These are phyloP conservation scores for Drosophila melanica DNA, from an alignment of 1,140 invertebrate species.

Conservation along the genomic window DNA sequence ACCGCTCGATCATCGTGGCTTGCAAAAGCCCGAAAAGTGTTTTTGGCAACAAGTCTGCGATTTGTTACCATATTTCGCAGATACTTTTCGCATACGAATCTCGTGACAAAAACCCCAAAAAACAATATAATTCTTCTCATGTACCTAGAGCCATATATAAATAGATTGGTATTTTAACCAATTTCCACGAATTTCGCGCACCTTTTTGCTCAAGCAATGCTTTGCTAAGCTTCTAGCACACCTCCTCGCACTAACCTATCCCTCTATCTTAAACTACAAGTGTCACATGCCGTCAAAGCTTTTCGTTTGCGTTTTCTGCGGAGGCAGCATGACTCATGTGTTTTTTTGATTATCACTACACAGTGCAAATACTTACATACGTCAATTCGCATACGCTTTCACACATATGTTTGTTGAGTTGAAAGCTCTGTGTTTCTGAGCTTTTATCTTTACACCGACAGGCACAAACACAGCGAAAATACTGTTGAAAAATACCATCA, in stretches of 20 bases:
- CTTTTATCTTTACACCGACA: constrained; percentile 62
- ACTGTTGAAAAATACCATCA: constrained; percentile 32
- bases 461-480: constrained; percentile 6
- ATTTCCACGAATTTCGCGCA: constrained; percentile 66
- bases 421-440: constrained; percentile 44
- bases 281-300: constrained; percentile 62
- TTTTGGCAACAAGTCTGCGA: constrained; percentile 30
- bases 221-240: constrained; percentile 16
- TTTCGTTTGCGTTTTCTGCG: constrained; percentile 48
- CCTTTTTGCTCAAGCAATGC: constrained; percentile 17
- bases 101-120: constrained; percentile 37
- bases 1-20: constrained; percentile 41
- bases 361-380: neutral
- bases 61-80: constrained; percentile 28
- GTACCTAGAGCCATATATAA: neutral
- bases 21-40: constrained; percentile 12
- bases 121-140: neutral
- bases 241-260: constrained; percentile 38
- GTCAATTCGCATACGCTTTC: neutral
- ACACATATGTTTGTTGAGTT: constrained; percentile 8
- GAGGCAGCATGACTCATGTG: constrained; percentile 72
- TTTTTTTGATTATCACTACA: constrained; percentile 50
- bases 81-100: constrained; percentile 46
- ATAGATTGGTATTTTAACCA: constrained; percentile 36
- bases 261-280: constrained; percentile 47